Evolutionary conservation across 2,888 invertebrate genomes (phyloP).

Genomic region (Plebejus melissa): DNA sequence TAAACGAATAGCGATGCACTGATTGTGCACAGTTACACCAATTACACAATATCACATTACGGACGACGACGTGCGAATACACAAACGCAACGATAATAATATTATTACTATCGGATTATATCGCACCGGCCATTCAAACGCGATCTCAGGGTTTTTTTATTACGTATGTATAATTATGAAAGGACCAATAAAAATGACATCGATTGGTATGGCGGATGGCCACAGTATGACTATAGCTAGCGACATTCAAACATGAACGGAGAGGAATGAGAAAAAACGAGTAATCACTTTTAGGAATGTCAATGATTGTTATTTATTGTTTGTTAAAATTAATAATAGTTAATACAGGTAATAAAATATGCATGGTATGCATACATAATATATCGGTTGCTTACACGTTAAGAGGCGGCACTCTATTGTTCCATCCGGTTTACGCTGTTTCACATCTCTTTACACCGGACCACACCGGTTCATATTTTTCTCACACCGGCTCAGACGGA

Average conservation of each 20-base stretch:
- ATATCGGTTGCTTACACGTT: no score
- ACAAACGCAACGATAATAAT: background rate
- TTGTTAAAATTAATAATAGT: no score
- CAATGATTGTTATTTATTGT: no score
- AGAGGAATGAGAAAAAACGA: no score
- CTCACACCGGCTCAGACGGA: background rate
- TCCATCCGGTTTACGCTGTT: background rate
- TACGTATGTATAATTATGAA: background rate
- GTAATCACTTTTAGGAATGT: no score
- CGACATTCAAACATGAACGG: no score
- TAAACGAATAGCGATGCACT: background rate
- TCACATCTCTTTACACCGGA: background rate
- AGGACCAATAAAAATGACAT: background rate
- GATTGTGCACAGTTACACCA: background rate
- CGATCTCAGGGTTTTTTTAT: background rate
- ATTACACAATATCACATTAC: background rate
- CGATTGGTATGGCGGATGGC: no score
- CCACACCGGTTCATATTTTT: background rate
- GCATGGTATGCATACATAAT: no score
- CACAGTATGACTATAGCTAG: no score
- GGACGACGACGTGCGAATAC: background rate
- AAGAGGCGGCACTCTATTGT: no score
- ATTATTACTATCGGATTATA: background rate
- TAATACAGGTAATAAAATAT: no score
- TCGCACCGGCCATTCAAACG: background rate